Base-by-base conservation (phyloP, 2,113 vertebrate genomes). In the Barnardius zonarius region DNA sequence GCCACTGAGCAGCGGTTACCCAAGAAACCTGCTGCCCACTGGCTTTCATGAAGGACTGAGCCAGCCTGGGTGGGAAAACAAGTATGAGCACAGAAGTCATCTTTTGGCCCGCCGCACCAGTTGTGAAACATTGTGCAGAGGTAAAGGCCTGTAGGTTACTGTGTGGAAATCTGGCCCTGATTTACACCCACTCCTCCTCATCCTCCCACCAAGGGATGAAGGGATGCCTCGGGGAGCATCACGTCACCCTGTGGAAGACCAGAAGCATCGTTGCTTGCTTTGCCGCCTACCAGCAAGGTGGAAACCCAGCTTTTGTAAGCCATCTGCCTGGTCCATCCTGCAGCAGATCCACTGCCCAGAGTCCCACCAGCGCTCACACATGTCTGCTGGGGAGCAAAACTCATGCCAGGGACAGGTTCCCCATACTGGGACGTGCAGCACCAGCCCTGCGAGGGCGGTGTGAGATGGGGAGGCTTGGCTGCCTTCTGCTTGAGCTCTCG, bases 51-150 rank as follows among this genome's bases (percentile, higher is more conserved):
- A 55, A 72, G 13, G 49, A 64, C 7, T 0, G 0, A 69, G 17
- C 39, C 62, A 90, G 33, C 35, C 48, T 17, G 22, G 27, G 57
- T 52, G 17, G 24, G 43, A 89, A 69, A 79, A 81, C 41, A 70
- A 62, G 28, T 30, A 37, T 1, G 15, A 76, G 33, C 24, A 75
- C 25, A 85, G 11, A 83, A 92, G 77, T 25, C 11, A 27, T 37
- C 73, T 77, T 73, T 62, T 7, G 1, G 20, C 39, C 69, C 0
- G 0, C 44, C 0, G 0, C 55, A 62, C 55, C 7, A 0, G 17
- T 94, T 97, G 76, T 5, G 11, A 95, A 96, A 92, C 17, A 7
- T 19, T 7, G 20, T 11, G 49, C 33, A 90, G 51, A 92, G 46
- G 51, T 81, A 61, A 86, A 93, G 39, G 52, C 62, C 69, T 79